phyloP scores from a whole-genome alignment of 2,113 vertebrate species.

The Barnardius zonarius region DNA sequence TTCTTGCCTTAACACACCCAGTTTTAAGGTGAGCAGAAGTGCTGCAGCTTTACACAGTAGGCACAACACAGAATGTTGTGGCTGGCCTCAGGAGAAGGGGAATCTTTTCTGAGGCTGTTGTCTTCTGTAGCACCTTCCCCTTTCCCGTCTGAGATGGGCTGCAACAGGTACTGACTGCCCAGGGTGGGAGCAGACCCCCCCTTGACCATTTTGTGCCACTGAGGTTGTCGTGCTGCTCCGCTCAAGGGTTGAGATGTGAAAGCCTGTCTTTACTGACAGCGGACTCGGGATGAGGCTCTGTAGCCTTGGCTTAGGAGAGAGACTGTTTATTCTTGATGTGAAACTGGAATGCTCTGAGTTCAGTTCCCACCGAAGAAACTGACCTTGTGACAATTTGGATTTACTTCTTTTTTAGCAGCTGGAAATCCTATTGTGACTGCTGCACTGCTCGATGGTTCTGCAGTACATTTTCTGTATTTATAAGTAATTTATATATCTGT shows the following conservation, averaged over 20 bases:
- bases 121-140: neutral
- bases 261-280: neutral
- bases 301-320: neutral
- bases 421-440: neutral
- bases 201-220: neutral
- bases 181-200: neutral
- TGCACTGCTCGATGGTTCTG: neutral
- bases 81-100: neutral
- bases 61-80: fast-evolving
- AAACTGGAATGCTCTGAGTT: neutral
- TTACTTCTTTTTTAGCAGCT: neutral
- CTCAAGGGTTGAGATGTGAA: neutral
- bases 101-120: neutral
- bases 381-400: neutral
- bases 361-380: neutral
- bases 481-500: neutral
- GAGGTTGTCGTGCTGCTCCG: neutral
- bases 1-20: neutral
- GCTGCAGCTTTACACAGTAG: neutral
- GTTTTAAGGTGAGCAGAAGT: neutral
- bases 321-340: neutral
- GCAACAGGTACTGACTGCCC: neutral
- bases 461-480: neutral
- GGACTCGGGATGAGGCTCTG: neutral
- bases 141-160: neutral